Evolutionary conservation across 2,797 vertebrate species (phyloP), one percentile per base, ranked within the genome.

Genomic region (Adrianichthys oophorus): DNA sequence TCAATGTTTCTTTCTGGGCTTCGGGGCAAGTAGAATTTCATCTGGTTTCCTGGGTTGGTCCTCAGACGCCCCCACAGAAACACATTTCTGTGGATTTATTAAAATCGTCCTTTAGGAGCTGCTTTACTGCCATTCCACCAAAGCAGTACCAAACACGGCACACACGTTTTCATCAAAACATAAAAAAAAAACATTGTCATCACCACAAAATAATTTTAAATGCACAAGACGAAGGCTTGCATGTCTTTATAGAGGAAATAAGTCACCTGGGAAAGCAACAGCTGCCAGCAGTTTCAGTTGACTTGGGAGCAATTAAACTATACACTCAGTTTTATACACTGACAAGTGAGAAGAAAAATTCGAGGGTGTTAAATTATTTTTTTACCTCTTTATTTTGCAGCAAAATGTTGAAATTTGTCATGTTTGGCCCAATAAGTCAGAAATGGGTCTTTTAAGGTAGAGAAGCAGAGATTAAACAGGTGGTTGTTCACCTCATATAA

Each of bases 1-100:
- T 57, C 32, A 6, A 65, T 70, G 70, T 62, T 78, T 69, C 72
- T 53, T 68, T 70, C 52, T 37, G 52, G 15, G 79, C 87, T 83
- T 68, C 51, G 15, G 87, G 87, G 83, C 84, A 84, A 74, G 76
- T 89, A 52, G 17, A 82, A 72, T 62, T 81, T 88, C 85, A 85
- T 90, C 79, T 89, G 86, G 78, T 84, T 89, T 87, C 74, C 81
- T 87, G 83, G 85, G 82, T 81, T 55, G 21, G 78, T 82, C 82
- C 84, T 61, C 74, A 82, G 86, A 87, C 80, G 71, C 80, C 87
- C 69, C 84, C 79, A 66, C 84, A 84, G 76, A 86, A 82, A 80
- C 76, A 82, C 65, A 62, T 81, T 86, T 78, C 78, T 84, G 83
- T 87, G 79, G 86, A 73, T 88, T 89, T 88, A 89, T 90, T 88